Base-by-base conservation (phyloP, 2,797 vertebrate species). In the Amazona finschi region DNA sequence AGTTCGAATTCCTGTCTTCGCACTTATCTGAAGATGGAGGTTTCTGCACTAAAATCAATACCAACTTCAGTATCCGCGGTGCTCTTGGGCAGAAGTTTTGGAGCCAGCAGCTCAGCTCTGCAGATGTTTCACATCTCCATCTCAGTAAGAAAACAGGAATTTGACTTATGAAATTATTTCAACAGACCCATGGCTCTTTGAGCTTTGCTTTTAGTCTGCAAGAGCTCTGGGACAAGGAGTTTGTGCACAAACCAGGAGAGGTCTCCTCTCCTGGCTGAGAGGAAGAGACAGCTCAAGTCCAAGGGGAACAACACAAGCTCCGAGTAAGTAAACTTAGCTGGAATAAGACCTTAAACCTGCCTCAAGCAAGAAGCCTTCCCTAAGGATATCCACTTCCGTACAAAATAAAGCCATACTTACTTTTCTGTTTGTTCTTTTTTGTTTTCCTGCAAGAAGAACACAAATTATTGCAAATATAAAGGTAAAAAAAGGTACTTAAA, bases 341-440 rank as follows among this genome's bases (percentile, higher is more conserved):
- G 22, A 58, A 16, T 58, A 36, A 58, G 57, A 25, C 57, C 33
- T 36, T 36, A 58, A 58, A 25, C 15, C 33, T 36, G 33, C 57
- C 57, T 58, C 33, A 58, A 25, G 10, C 57, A 58, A 30, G 15
- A 44, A 44, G 7, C 75, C 39, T 82, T 62, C 58, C 39, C 33
- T 36, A 44, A 9, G 36, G 20, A 33, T 7, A 84, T 13, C 62
- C 73, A 30, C 19, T 33, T 7, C 27, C 1, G 39, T 11, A 60
- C 9, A 39, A 49, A 96, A 80, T 14, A 62, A 57, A 93, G 74
- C 71, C 15, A 64, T 65, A 97, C 98, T 98, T 98, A 99, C 99
- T 98, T 98, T 99, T 99, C 97, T 99, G 99, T 94, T 99, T 99
- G 96, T 98, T 99, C 98, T 99, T 99, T 97, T 99, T 99, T 84